Evolutionary conservation across 2,113 vertebrate genomes (phyloP).

Genomic region (Oxyruncus cristatus): DNA sequence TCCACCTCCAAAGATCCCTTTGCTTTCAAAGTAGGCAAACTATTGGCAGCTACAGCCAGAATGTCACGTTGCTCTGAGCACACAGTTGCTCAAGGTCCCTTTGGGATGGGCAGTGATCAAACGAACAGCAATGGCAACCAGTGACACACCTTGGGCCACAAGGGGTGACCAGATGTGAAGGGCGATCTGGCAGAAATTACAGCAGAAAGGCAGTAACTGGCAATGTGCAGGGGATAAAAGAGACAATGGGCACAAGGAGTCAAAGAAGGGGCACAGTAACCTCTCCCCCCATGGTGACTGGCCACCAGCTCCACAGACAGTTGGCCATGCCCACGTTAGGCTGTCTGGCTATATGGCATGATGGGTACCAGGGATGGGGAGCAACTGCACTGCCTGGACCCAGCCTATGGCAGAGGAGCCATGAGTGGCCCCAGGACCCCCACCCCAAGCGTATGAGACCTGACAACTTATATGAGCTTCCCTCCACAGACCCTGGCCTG

Average conservation of each 20-base stretch:
- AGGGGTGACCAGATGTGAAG: neutral
- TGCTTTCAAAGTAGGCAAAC: neutral
- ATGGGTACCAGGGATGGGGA: neutral
- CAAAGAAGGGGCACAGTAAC: neutral
- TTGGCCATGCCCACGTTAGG: accelerated
- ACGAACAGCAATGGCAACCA: neutral
- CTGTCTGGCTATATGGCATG: accelerated
- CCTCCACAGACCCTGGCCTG: accelerated
- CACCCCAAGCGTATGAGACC: accelerated
- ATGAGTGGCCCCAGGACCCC: neutral
- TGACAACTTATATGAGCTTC: neutral
- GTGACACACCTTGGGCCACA: neutral
- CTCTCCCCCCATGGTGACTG: accelerated
- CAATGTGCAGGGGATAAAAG: neutral
- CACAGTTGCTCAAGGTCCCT: neutral
- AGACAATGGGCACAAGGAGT: neutral
- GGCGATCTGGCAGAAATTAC: neutral
- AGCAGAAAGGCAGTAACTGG: neutral
- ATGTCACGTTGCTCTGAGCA: neutral
- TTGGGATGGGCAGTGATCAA: neutral
- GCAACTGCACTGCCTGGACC: neutral
- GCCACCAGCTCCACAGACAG: neutral
- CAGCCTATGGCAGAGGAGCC: neutral
- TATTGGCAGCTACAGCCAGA: neutral
- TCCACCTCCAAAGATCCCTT: neutral